Base-by-base conservation (phyloP, 2,797 vertebrate genomes). In the Gorsachius magnificus region DNA sequence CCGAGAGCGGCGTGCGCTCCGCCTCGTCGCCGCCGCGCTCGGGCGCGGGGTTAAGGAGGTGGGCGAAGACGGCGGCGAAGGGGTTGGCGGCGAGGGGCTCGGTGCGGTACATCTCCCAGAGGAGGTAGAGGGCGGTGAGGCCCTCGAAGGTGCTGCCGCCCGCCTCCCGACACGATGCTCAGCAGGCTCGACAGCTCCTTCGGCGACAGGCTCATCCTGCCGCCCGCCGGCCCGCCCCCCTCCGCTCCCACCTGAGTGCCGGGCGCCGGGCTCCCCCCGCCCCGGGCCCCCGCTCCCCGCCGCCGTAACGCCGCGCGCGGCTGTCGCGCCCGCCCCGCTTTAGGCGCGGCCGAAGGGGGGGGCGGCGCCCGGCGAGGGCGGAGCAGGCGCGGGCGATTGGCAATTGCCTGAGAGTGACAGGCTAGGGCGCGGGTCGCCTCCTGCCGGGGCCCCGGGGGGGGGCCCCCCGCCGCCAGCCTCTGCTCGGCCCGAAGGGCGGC, bases 31-130 rank as follows among this genome's bases (percentile, higher is more conserved):
- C 99, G 20, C 98, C 98, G 7, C 98, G 98, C 21, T 99, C 97
- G 8, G 99, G 99, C 11, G 99, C 97, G 2, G 99, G 99, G 97
- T 99, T 99, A 57, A 99, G 98, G 46, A 99, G 98, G 95, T 99
- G 99, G 10, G 99, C 99, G 90, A 99, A 99, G 83, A 99, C 99
- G 41, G 99, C 99, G 41, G 99, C 99, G 96, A 99, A 99, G 11
- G 99, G 99, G 98, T 99, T 99, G 11, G 99, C 99, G 24, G 99
- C 99, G 35, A 99, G 98, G 43, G 99, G 99, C 98, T 99, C 99
- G 68, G 99, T 99, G 76, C 99, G 99, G 97, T 99, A 99, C 99
- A 99, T 99, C 98, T 99, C 99, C 99, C 99, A 99, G 1, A 99
- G 98, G 45, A 99, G 98, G 98, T 99, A 99, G 93, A 99, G 99